phyloP scores from a whole-genome alignment of 1,140 invertebrate species.

The Caenorhabditis brenneri region DNA sequence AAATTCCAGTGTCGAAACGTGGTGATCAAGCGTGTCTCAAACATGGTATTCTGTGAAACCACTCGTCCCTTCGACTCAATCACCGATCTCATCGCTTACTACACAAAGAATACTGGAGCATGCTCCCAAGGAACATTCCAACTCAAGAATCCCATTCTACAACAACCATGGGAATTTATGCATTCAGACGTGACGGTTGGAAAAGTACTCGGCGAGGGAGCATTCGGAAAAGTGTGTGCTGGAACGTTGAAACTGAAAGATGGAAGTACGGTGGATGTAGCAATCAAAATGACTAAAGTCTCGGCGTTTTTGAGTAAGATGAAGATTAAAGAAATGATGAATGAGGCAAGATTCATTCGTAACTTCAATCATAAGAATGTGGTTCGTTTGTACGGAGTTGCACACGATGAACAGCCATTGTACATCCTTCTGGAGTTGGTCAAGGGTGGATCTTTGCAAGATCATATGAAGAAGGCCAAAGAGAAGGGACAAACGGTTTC shows the following conservation, averaged over 20 bases:
- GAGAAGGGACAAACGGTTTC: background rate
- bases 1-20: constrained; percentile 15
- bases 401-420: constrained; percentile 51
- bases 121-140: background rate
- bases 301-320: background rate
- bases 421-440: constrained; percentile 54
- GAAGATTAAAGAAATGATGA: constrained; percentile 50
- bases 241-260: constrained; percentile 31
- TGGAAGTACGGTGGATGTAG: background rate
- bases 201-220: constrained; percentile 27
- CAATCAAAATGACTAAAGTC: constrained; percentile 43
- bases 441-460: constrained; percentile 46
- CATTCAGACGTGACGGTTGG: constrained; percentile 22
- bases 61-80: background rate
- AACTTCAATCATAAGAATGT: constrained; percentile 50
- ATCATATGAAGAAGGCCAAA: constrained; percentile 34
- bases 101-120: background rate
- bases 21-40: background rate
- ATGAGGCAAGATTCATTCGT: constrained; percentile 50
- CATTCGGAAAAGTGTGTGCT: constrained; percentile 43
- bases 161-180: constrained; percentile 30
- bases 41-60: background rate
- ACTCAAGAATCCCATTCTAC: constrained; percentile 35
- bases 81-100: background rate
- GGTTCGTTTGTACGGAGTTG: constrained; percentile 57